Conservation (phyloP, 2,797 vertebrate genomes). For the Synanceia verrucosa region DNA sequence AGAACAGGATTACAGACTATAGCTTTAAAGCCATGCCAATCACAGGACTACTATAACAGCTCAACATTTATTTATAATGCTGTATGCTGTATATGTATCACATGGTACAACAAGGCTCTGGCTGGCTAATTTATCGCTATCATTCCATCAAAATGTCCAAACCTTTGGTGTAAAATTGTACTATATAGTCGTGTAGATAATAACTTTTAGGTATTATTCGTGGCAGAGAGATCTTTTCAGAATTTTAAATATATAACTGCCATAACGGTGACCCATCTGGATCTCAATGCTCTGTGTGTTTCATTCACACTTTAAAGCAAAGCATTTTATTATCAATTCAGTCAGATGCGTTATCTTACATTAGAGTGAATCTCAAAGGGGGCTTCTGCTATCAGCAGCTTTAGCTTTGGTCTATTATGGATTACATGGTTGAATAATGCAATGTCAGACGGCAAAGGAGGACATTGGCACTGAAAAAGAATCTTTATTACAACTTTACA, state of each 20-base stretch:
- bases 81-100: too few relatives aligned
- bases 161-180: neutral
- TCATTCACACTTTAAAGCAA: conserved; percentile 16
- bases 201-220: neutral
- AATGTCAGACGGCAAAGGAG: conserved; percentile 1
- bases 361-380: conserved; percentile 30
- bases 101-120: neutral
- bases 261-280: conserved; percentile 1
- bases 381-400: conserved; percentile 25
- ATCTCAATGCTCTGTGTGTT: neutral
- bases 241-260: conserved; percentile 2
- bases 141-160: neutral
- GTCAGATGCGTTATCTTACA: conserved; percentile 47
- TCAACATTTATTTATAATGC: too few relatives aligned
- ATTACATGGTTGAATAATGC: conserved; percentile 46
- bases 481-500: conserved; percentile 14
- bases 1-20: too few relatives aligned
- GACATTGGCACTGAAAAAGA: conserved; percentile 5
- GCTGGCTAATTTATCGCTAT: neutral
- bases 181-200: neutral
- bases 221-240: neutral
- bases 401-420: conserved; percentile 54
- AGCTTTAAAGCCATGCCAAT: neutral
- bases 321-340: conserved; percentile 34
- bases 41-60: too few relatives aligned